Percentiles rank a stretch among this genome's conserved stretches.
These are phyloP conservation scores for Berghia stephanieae DNA, from an alignment of 1,140 invertebrate species.

Conservation along the genomic window DNA sequence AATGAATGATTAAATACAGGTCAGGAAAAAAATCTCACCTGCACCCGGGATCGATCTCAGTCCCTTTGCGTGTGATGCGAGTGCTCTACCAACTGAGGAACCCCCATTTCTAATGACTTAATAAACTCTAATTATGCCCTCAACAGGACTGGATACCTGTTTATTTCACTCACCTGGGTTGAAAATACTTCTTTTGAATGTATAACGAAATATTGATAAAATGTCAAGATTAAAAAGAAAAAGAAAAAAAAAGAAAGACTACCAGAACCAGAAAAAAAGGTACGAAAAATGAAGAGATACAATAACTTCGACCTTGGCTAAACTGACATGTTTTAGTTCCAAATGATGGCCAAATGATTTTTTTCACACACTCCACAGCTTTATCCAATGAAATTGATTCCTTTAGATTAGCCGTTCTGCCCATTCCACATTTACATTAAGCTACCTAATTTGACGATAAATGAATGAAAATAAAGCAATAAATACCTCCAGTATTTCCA, in stretches of 20 bases:
- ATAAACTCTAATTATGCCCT: neutral
- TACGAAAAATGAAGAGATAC: neutral
- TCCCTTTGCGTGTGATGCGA: no score
- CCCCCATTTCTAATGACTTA: neutral
- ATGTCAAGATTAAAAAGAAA: no score
- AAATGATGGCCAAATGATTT: no score
- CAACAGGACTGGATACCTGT: no score
- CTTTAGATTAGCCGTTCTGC: slow-evolving; percentile 64
- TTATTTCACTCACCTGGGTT: neutral
- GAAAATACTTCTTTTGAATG: neutral
- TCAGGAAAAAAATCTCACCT: no score
- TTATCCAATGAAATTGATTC: slow-evolving; percentile 71
- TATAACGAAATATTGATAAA: neutral
- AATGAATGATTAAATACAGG: no score
- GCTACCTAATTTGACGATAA: no score
- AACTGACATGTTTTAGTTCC: slow-evolving; percentile 75
- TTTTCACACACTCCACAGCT: slow-evolving; percentile 78
- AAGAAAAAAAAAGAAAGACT: no score
- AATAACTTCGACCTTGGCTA: slow-evolving; percentile 74
- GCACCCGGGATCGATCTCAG: no score
- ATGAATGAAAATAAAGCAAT: no score
- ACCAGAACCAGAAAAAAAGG: neutral
- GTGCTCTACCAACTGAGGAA: no score
- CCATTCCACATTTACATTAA: slow-evolving; percentile 71
- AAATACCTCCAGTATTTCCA: no score